Evolutionary conservation across 2,888 invertebrate species (phyloP), one percentile per base, ranked within the genome.

Genomic region (Zele albiditarsus): DNA sequence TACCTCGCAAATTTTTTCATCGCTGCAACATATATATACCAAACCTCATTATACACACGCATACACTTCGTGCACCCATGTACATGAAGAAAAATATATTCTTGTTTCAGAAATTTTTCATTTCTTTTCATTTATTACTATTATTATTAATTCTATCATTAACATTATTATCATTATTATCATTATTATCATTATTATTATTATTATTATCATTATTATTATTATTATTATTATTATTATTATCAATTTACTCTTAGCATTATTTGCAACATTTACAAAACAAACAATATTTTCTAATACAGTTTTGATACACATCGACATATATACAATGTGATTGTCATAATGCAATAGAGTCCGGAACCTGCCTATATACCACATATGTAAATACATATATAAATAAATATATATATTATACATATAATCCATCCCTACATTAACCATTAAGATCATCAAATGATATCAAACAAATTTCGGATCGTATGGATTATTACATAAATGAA

Each of bases 1-100:
- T 87, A 87, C 87, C 87, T 87, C 87, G 86, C 83, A 83, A 83
- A 84, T 83, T 84, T 78, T 82, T 70, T 78, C 76, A 78, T 68
- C 65, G 42, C 79, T 79, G 80, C 80, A 82, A 81, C 79, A 80
- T 78, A 80, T 75, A 81, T 80, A 80, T 53, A 81, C 83, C 82
- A 82, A 83, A 85, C 84, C 82, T 84, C 82, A 82, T 80, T 58
- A 77, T 67, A 58, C 74, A 75, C 70, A 69, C 72, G 71, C 76
- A 71, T 71, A 74, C 57, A 74, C 71, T 70, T 69, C 49, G 74
- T 33, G 77, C 58, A 69, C 69, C 75, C 73, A 77, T 70, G 78
- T 75, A 69, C 69, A 74, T 42, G 62, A 74, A 71, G 53, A 60
- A 71, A 75, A 75, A 78, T 74, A 74, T 75, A 74, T 77, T 74